A percentile compares a stretch with the other conserved stretches of the same genome.
phyloP scores from a whole-genome alignment of 2,888 invertebrate species.

The Blera fallax region DNA sequence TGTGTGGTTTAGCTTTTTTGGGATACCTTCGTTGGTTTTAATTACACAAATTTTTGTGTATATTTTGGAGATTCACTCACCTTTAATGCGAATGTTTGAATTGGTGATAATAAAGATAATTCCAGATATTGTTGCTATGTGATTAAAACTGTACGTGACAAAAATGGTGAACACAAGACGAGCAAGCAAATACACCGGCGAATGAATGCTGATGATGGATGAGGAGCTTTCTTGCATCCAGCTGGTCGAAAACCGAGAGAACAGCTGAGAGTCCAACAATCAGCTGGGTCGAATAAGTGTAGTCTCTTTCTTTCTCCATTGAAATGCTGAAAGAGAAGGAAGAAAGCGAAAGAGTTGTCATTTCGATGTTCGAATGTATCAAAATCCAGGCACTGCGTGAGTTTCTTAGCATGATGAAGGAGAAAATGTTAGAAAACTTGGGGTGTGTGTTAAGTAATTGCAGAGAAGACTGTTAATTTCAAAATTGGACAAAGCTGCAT shows the following conservation, averaged over 20 bases:
- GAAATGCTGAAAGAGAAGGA: not conserved
- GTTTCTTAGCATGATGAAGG: not conserved
- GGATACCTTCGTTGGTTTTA: not conserved
- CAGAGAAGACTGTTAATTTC: too few species aligned
- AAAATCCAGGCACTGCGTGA: too few species aligned
- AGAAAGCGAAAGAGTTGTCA: slow-evolving; percentile 13
- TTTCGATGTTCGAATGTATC: slow-evolving; percentile 29
- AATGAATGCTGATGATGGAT: not conserved
- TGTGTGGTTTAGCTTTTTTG: slow-evolving; percentile 21
- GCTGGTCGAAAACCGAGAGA: slow-evolving; percentile 62
- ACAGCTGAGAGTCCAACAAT: slow-evolving; percentile 63
- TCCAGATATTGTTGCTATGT: not conserved
- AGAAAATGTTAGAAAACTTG: not conserved
- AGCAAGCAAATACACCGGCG: slow-evolving; percentile 26
- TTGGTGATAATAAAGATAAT: not conserved
- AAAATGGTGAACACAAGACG: not conserved
- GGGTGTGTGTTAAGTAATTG: not conserved
- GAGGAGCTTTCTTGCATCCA: slow-evolving; percentile 42
- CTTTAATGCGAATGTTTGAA: not conserved
- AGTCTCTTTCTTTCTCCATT: not conserved
- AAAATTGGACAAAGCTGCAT: too few species aligned
- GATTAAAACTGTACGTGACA: not conserved
- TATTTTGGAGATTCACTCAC: slow-evolving; percentile 1
- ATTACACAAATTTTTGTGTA: not conserved
- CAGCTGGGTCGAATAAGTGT: slow-evolving; percentile 30